Conservation (phyloP, 64 coral and sea anemone genomes). For the Acropora yongei region DNA sequence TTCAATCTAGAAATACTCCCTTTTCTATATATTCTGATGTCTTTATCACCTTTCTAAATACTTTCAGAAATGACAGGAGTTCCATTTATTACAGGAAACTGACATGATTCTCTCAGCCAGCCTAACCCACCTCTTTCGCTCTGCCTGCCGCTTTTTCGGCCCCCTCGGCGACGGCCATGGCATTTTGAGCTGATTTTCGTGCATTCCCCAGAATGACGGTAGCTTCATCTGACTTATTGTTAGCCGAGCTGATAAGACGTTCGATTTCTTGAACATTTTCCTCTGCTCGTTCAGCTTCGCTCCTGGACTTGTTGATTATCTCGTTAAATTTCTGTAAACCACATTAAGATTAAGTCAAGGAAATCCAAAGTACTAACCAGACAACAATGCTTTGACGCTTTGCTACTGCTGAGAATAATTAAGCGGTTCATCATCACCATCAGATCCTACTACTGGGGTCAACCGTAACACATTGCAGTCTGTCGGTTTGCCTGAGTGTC, state of each 20-base stretch:
- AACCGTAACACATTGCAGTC: too few relatives aligned
- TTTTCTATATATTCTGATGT: too few relatives aligned
- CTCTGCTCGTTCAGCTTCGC: conserved; percentile 82
- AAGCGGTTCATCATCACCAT: too few relatives aligned
- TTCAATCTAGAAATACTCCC: too few relatives aligned
- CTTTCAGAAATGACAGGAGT: too few relatives aligned
- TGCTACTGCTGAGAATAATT: too few relatives aligned
- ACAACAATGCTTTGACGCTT: too few relatives aligned
- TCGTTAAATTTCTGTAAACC: conserved; percentile 87
- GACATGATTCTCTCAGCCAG: neutral
- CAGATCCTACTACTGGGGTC: too few relatives aligned
- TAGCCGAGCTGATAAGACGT: conserved; percentile 82
- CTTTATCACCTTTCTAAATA: too few relatives aligned
- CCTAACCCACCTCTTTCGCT: conserved; percentile 53
- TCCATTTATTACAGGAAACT: too few relatives aligned
- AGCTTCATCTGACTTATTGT: conserved; percentile 84
- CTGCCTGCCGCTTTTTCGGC: conserved; percentile 61
- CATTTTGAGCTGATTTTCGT: conserved; percentile 47
- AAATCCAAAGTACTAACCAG: neutral
- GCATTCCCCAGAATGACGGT: conserved; percentile 70
- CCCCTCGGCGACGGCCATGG: conserved; percentile 46
- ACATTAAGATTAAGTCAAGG: neutral
- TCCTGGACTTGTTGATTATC: conserved; percentile 75
- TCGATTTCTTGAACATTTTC: conserved; percentile 83
- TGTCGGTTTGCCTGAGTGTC: too few relatives aligned